Evolutionary conservation across 2,888 invertebrate species (phyloP), one percentile per base, ranked within the genome.

Genomic region (Chloroclystis v-ata): DNA sequence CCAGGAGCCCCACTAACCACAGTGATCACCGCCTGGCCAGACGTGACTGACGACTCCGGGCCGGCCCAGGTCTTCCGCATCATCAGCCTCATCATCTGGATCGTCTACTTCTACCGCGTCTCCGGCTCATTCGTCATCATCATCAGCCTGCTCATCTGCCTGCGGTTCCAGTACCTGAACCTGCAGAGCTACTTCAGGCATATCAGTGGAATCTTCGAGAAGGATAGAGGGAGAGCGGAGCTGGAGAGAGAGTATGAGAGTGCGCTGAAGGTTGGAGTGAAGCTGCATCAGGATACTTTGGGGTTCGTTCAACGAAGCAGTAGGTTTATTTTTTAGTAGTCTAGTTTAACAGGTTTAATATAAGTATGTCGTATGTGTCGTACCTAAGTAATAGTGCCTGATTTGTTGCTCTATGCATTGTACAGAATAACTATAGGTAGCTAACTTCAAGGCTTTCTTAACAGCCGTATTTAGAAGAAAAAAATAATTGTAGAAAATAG

Each of bases 241-340:
- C 20, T 35, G 7, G 35, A 35, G 20, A 0, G 2, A 3, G 20
- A 35, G 35, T 35, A 24, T 7, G 35, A 35, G 7, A 7, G 10
- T 6, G 35, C 35, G 20, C 4, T 35, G 35, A 35, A 7, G 20
- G 14, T 13, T 42, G 25, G 25, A 10, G 28, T 14, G 25, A 14
- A 42, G 13, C 10, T 35, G 28, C 30, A 35, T 35, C 35, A 35
- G 35, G 35, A 35, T 24, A 35, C 35, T 11, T 1, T 35, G 11
- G 16, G 35, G 35, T 35, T 11, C 5, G 20, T 29, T 11, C 2
- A 5, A 11, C 29, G 6, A 1, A 11, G 6, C 4, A 1, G 6
- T 2, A 1, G 4, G 8, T 26, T 2, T 8, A 4, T 26, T 4
- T 7, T 8, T 26, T 4, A 6, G 26, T 12, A 0, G 7, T 3